Evolutionary conservation across 2,113 vertebrate genomes (phyloP), one percentile per base, ranked within the genome.

Genomic region (Lophura nycthemera): DNA sequence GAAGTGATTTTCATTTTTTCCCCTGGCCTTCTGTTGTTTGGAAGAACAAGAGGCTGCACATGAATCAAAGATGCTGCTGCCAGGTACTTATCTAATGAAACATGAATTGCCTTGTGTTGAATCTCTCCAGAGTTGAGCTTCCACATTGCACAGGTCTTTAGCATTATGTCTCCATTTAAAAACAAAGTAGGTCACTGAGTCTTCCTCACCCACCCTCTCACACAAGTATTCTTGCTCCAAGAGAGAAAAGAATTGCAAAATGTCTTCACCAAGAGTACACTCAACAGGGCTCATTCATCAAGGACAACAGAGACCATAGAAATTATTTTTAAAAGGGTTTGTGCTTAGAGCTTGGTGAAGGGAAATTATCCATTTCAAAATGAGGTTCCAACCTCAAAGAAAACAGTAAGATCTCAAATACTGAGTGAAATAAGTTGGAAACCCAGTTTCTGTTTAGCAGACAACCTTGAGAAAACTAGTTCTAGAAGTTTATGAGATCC

Each of bases 41-140:
- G 21, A 82, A 54, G 40, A 36, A 19, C 21, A 76, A 43, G 8
- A 57, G 21, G 2, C 13, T 67, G 50, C 20, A 43, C 5, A 36
- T 21, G 47, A 79, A 72, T 45, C 19, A 83, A 48, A 79, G 40
- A 10, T 43, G 17, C 5, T 87, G 59, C n/a, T 84, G 29, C 43
- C 34, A 75, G 38, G 17, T 82, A 40, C 52, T 93, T 32, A 21
- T 20, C 10, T n/a, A 50, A 63, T 6, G 4, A 52, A 56, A 38
- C 0, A 0, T 7, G 48, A 36, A 74, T 47, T 79, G 63, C 5
- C 43, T 65, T 0, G 0, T 36, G 27, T 1, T 40, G 16, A 30
- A 69, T 24, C 5, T 50, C 32, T 20, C 29, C n/a, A 25, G 38
- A 34, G 34, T 34, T 64, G 59, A 8, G 12, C 70, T 77, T 88